Evolutionary conservation across 2,888 invertebrate genomes (phyloP).

Genomic region (Bembecia ichneumoniformis): DNA sequence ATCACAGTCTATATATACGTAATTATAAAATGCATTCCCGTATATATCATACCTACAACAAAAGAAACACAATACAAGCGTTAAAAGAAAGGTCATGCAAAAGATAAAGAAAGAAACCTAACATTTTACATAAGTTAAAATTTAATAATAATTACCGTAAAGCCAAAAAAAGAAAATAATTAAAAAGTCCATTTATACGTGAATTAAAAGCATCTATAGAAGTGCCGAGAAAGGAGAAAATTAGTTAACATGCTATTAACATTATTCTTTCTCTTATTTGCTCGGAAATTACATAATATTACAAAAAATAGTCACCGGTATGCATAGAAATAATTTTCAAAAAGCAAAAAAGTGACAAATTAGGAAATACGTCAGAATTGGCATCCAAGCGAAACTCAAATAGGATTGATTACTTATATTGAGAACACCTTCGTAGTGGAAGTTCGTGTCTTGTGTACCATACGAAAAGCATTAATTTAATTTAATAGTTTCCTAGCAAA

Average conservation of each 20-base stretch:
- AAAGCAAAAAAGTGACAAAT: too few relatives aligned
- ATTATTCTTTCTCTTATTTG: too few relatives aligned
- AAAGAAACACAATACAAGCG: slow-evolving; percentile 61
- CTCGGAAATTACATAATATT: too few relatives aligned
- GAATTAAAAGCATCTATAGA: background rate
- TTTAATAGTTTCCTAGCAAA: too few relatives aligned
- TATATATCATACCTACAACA: slow-evolving; percentile 66
- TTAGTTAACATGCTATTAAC: background rate
- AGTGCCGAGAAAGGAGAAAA: background rate
- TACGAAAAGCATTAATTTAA: too few relatives aligned
- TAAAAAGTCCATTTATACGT: background rate
- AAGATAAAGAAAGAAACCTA: slow-evolving; percentile 9
- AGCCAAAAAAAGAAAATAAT: background rate
- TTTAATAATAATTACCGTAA: background rate
- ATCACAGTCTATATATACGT: slow-evolving; percentile 54
- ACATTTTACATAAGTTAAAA: background rate
- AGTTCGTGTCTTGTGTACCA: too few relatives aligned
- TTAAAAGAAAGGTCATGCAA: slow-evolving; percentile 51
- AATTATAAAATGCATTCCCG: slow-evolving; percentile 54
- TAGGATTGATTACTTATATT: too few relatives aligned
- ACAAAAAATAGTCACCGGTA: too few relatives aligned
- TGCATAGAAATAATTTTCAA: too few relatives aligned
- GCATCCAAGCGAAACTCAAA: too few relatives aligned
- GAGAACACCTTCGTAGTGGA: too few relatives aligned
- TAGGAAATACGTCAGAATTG: too few relatives aligned